Base-by-base conservation (phyloP, 2,888 invertebrate genomes). In the Hyposoter didymator region DNA sequence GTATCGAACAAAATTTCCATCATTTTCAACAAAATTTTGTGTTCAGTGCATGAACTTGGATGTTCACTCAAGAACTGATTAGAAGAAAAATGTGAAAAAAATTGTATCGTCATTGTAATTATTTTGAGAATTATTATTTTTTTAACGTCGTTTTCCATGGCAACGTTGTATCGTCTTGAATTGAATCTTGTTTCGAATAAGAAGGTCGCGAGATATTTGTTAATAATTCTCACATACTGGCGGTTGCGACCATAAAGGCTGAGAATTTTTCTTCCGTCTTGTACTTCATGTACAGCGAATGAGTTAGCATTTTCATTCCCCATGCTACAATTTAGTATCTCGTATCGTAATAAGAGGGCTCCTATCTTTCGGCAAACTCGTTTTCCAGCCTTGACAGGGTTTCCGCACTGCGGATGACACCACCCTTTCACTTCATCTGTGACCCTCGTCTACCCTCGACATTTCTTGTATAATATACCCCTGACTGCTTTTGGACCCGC, bases 401-500 rank as follows among this genome's bases (percentile, higher is more conserved):
- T 81, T 81, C 81, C 81, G 81, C 81, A 81, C 67, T 81, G 81
- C 81, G 81, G 81, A 75, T 81, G 81, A 81, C 81, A 75, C 47
- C 81, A 45, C 79, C 62, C 59, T 69, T 69, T 74, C 67, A 67
- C 69, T 74, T 47, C 45, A 59, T 59, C 69, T 59, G 45, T 47
- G 81, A 81, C 81, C 81, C 74, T 81, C 81, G 67, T 81, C 81
- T 59, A 81, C 66, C 28, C 81, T 75, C 72, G 52, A 64, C 62
- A 47, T 73, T 74, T 75, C 81, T 81, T 75, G 45, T 69, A 81
- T 75, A 81, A 81, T 74, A 67, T 45, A 32, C 74, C 52, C 75
- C 14, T 22, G 22, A 35, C 74, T 22, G 73, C 22, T 81, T 75
- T 81, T 47, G 2, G 39, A 45, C 59, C 74, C 55, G 47, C 81